Conservation (phyloP, 2,888 invertebrate genomes). For the Teleiodes luculella region DNA sequence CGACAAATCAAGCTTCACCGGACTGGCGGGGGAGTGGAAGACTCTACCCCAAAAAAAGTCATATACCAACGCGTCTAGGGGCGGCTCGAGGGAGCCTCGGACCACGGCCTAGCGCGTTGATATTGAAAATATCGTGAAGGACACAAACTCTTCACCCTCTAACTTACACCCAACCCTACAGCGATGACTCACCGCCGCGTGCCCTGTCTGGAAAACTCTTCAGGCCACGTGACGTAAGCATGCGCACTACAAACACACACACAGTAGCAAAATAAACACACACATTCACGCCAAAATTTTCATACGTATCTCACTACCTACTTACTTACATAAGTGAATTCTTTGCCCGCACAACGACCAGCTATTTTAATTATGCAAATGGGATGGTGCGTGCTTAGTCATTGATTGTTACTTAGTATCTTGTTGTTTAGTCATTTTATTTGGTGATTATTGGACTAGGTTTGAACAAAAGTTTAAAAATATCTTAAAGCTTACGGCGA, state of each 20-base stretch:
- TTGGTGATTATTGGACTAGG: not conserved
- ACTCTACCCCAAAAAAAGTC: too few relatives aligned
- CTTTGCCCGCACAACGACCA: not conserved
- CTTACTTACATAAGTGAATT: not conserved
- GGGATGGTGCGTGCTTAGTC: not conserved
- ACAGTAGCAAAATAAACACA: not conserved
- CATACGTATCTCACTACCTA: slow-evolving; percentile 24
- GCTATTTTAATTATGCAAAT: slow-evolving; percentile 31
- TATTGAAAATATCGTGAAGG: too few relatives aligned
- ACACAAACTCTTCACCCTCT: slow-evolving; percentile 17
- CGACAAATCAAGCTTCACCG: too few relatives aligned
- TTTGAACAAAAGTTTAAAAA: too few relatives aligned
- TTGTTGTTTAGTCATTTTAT: not conserved
- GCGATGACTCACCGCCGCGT: slow-evolving; percentile 46
- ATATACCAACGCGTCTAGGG: too few relatives aligned
- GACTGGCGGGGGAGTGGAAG: too few relatives aligned
- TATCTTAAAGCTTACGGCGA: too few relatives aligned
- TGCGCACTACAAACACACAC: slow-evolving; percentile 31
- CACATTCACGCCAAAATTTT: slow-evolving; percentile 33
- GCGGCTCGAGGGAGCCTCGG: too few relatives aligned
- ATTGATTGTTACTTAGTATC: not conserved
- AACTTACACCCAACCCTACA: slow-evolving; percentile 29
- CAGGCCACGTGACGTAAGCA: slow-evolving; percentile 48
- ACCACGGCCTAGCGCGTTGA: too few relatives aligned
- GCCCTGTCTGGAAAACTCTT: slow-evolving; percentile 61